Percentiles rank a stretch among this genome's conserved stretches.
phyloP scores from a whole-genome alignment of 2,113 vertebrate species.

The Tachuris rubrigastra region DNA sequence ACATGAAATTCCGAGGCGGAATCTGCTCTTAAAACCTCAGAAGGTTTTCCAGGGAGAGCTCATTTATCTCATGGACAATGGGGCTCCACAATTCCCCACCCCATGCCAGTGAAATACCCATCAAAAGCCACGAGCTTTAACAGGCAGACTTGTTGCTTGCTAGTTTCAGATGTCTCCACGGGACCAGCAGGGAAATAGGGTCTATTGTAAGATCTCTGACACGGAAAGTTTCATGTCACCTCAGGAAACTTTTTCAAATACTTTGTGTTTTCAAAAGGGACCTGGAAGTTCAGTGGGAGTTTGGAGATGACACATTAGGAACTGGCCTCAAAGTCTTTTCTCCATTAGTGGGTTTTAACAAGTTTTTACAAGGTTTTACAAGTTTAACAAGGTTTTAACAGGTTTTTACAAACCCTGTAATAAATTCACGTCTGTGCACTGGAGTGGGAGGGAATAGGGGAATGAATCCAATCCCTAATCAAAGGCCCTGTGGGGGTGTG shows the following conservation, averaged over 20 bases:
- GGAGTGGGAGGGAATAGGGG: neutral
- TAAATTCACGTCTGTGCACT: neutral
- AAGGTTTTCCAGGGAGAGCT: neutral
- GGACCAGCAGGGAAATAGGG: neutral
- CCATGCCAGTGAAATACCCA: neutral
- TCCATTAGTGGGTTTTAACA: neutral
- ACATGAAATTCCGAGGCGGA: constrained; percentile 26
- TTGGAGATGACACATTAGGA: neutral
- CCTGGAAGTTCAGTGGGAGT: neutral
- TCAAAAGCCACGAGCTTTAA: neutral
- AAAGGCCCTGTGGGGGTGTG: neutral
- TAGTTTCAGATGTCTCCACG: constrained; percentile 31
- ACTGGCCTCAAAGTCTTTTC: neutral
- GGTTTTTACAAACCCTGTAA: neutral
- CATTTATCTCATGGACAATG: neutral
- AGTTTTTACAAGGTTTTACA: too few relatives aligned
- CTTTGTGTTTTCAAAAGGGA: constrained; percentile 24
- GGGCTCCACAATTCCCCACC: neutral
- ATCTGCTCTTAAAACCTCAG: constrained; percentile 35
- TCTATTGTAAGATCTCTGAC: neutral
- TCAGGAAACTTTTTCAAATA: constrained; percentile 14
- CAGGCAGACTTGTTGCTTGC: neutral
- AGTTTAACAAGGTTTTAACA: too few relatives aligned
- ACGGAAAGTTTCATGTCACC: neutral
- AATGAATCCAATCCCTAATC: neutral